These are phyloP conservation scores for Embidobia sp. DNA, from an alignment of 2,888 invertebrate genomes.

Conservation along the genomic window DNA sequence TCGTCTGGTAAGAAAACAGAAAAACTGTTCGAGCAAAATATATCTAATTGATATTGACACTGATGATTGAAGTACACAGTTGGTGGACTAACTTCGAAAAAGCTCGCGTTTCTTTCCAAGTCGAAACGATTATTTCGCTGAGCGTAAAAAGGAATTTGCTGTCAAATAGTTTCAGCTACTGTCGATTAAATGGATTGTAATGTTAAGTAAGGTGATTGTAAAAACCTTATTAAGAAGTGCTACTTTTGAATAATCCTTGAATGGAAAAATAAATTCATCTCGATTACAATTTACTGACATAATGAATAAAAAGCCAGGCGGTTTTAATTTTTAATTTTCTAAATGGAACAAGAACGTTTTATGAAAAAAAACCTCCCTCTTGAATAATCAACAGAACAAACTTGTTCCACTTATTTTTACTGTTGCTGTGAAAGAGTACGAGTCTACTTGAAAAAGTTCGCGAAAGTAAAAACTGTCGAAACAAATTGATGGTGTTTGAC, in stretches of 20 bases:
- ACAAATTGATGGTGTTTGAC: too few species aligned
- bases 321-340: too few species aligned
- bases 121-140: conserved; percentile 37
- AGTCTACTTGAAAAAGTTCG: too few species aligned
- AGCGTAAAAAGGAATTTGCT: conserved; percentile 35
- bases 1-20: too few species aligned
- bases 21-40: not conserved
- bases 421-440: too few species aligned
- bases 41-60: conserved; percentile 12
- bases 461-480: too few species aligned
- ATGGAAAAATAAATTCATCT: not conserved
- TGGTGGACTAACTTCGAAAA: not conserved
- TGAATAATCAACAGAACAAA: too few species aligned
- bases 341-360: too few species aligned
- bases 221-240: not conserved
- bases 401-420: too few species aligned
- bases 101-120: conserved; percentile 19
- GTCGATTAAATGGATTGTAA: conserved; percentile 12
- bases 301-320: too few species aligned
- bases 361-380: too few species aligned
- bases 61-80: conserved; percentile 17
- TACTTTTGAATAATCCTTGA: not conserved
- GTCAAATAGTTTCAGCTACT: conserved; percentile 27
- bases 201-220: not conserved
- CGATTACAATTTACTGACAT: not conserved